These are phyloP conservation scores for Cichladusa arquata DNA, from an alignment of 2,113 vertebrate genomes.

Conservation along the genomic window DNA sequence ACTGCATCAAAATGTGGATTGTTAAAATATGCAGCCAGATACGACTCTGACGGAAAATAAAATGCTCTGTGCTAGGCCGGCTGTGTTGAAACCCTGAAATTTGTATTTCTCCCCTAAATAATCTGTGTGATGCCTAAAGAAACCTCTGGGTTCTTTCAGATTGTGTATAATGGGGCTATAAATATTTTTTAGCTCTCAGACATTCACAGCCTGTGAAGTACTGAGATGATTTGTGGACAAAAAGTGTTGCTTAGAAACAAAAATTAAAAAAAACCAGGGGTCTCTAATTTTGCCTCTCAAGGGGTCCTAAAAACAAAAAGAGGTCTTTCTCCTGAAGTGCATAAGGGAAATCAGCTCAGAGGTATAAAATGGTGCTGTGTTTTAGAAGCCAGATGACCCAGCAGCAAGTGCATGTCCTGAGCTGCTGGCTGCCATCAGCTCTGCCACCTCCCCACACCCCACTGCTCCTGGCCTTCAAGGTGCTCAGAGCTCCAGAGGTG, in stretches of 20 bases:
- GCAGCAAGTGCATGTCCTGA: rapidly evolving
- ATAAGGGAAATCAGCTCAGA: neutral
- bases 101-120: neutral
- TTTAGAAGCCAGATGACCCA: neutral
- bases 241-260: neutral
- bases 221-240: neutral
- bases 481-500: neutral
- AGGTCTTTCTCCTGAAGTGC: neutral
- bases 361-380: neutral
- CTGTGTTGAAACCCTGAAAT: neutral
- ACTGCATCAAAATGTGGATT: neutral
- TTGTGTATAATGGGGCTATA: neutral
- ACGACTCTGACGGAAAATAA: neutral
- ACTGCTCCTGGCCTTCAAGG: neutral
- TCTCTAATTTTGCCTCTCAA: neutral
- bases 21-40: neutral
- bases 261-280: neutral
- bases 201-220: neutral
- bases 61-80: neutral
- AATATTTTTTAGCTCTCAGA: neutral
- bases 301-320: neutral
- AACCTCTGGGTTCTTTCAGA: rapidly evolving
- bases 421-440: neutral
- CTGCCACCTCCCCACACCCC: neutral
- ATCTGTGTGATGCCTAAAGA: neutral